phyloP scores from a whole-genome alignment of 2,113 vertebrate genomes.

The Ivindomyrus marchei region DNA sequence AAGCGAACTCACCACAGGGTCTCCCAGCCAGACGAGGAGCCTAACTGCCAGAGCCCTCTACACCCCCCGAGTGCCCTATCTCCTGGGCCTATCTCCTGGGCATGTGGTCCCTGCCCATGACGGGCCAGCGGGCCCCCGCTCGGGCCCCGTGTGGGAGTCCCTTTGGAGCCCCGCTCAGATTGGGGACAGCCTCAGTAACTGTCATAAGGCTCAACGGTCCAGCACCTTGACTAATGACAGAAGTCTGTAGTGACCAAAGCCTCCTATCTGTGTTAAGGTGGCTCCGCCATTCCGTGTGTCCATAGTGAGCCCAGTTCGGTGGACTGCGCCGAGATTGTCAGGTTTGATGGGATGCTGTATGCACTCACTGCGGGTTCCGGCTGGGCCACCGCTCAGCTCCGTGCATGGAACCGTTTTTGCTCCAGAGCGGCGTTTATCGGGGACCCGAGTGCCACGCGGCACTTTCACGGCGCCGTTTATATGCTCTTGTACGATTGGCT shows the following conservation, averaged over 20 bases:
- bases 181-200: not conserved
- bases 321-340: not conserved
- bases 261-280: not conserved
- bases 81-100: not conserved
- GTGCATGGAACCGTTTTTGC: not conserved
- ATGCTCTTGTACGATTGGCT: not conserved
- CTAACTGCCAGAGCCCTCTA: not conserved
- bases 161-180: not conserved
- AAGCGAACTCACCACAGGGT: not conserved
- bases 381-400: not conserved
- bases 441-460: not conserved
- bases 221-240: not conserved
- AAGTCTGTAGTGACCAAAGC: not conserved
- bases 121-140: not conserved
- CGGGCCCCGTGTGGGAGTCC: not conserved
- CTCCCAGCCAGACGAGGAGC: not conserved
- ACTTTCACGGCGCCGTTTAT: not conserved
- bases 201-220: not conserved
- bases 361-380: not conserved
- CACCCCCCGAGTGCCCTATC: not conserved
- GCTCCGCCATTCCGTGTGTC: not conserved
- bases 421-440: not conserved
- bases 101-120: not conserved
- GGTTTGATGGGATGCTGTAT: not conserved
- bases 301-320: not conserved